Base-by-base conservation (phyloP, 2,113 vertebrate species). In the Seriola dumerili region DNA sequence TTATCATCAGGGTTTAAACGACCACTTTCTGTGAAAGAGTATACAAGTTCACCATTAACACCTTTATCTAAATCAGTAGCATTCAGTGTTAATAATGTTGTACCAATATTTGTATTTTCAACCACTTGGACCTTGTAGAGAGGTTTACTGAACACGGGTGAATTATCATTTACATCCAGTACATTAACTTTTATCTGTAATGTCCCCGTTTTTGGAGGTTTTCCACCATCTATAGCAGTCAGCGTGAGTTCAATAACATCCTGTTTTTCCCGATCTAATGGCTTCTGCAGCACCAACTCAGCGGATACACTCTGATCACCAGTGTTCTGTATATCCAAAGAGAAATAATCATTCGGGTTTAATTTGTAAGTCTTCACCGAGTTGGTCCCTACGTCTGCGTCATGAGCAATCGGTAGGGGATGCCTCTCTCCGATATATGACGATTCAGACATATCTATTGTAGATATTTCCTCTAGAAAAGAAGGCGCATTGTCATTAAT, bases 401-500 rank as follows among this genome's bases (percentile, higher is more conserved):
- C 95, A 42, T 85, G 68, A 3, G 95, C 94, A 1, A 42, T 70
- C 0, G 93, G 93, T 0, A 96, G 62, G 0, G 85, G 85, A 64
- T 93, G 90, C 3, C 83, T 82, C 0, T 95, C 94, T 0, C 95
- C 95, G 0, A 76, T 2, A 61, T 84, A 77, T 0, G 92, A 88
- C 0, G 32, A 68, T 3, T 96, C 95, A 3, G 0, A 80, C 19
- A 96, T 87, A 7, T 96, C 94, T 0, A 95, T 13, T 6, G 32
- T 42, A 5, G 1, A 36, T 3, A 32, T 58, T 17, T 83, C 81
- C 2, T 90, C 80, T 0, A n/a, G 10, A 83, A 96, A 96, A 36
- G 36, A 44, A 0, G 95, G 96, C 0, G 88, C 65, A 77, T 96
- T 94, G 48, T 96, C 95, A 73, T 96, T 96, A 0, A 96, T 78